A percentile compares a stretch with the other conserved stretches of the same genome.
Conservation (phyloP, 2,888 invertebrate species). For the Tetramorium bicarinatum region DNA sequence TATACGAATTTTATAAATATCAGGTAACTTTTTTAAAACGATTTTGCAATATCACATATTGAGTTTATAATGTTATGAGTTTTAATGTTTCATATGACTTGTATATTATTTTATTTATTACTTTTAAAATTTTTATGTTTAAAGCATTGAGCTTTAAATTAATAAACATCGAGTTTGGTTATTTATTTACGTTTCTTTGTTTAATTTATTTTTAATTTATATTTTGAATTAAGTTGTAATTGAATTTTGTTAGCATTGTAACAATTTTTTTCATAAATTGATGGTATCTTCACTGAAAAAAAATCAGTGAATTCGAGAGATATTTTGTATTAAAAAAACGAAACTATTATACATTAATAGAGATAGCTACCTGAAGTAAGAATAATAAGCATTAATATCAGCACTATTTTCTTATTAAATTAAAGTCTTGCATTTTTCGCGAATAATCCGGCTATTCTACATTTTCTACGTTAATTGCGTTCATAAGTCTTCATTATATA, state of each 20-base stretch:
- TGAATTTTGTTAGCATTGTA: background rate
- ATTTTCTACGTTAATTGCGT: background rate
- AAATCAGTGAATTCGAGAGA: background rate
- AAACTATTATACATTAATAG: background rate
- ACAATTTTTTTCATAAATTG: background rate
- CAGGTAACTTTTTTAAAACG: background rate
- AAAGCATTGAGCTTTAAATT: background rate
- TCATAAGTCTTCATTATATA: background rate
- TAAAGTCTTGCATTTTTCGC: background rate
- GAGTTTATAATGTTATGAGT: background rate
- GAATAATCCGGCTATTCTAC: background rate
- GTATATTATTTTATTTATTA: background rate
- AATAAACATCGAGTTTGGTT: background rate
- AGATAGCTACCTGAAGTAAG: background rate
- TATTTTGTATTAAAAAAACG: background rate
- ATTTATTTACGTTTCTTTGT: background rate
- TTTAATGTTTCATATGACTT: background rate
- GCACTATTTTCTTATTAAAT: constrained; percentile 13
- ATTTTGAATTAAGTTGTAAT: constrained; percentile 1
- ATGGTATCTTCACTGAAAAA: background rate
- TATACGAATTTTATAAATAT: background rate
- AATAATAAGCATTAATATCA: background rate
- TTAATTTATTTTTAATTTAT: background rate
- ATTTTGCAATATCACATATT: background rate
- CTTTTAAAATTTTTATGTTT: background rate